Evolutionary conservation across 1,140 invertebrate genomes (phyloP), one percentile per base, ranked within the genome.

Genomic region (Aradophagus sp.): DNA sequence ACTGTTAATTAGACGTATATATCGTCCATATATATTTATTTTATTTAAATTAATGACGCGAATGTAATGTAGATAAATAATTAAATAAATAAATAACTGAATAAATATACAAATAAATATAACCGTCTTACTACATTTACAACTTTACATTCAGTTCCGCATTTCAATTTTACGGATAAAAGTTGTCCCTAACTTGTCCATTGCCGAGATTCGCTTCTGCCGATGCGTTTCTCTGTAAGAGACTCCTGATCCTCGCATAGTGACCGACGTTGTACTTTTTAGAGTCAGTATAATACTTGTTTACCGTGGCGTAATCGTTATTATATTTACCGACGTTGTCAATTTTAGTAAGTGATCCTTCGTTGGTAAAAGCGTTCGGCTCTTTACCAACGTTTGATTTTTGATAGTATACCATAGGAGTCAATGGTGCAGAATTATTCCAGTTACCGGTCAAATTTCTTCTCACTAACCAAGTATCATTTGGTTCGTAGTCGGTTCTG

Each of bases 391-490:
- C 39, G 10, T 2, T 47, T n/a, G 35, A 0, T 11, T 32, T 29
- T 6, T 32, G 19, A 36, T 10, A 2, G 16, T 72, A 72, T 36
- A 26, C 16, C 61, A 66, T 63, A 16, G 61, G 16, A 1, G 20
- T 39, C 11, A 45, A 34, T 0, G 39, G 45, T 0, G 55, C 48
- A 0, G 39, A 50, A 16, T 55, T 23, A 26, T 66, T 72, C 68
- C 68, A 72, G 13, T 41, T 47, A 31, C 36, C 29, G 55, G 68
- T 61, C 1, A 47, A 17, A 23, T 72, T 72, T 3, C n/a, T 42
- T 29, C 47, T 35, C 23, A 44, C 8, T 10, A 14, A 10, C 44
- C 42, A 50, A 2, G 11, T 17, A 5, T 10, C 5, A 10, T 38
- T 13, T 13, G 11, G 1, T n/a, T 56, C 27, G 10, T 61, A 42